Evolutionary conservation across 2,888 invertebrate species (phyloP), one percentile per base, ranked within the genome.

Genomic region (Aleiodes leptofemur): DNA sequence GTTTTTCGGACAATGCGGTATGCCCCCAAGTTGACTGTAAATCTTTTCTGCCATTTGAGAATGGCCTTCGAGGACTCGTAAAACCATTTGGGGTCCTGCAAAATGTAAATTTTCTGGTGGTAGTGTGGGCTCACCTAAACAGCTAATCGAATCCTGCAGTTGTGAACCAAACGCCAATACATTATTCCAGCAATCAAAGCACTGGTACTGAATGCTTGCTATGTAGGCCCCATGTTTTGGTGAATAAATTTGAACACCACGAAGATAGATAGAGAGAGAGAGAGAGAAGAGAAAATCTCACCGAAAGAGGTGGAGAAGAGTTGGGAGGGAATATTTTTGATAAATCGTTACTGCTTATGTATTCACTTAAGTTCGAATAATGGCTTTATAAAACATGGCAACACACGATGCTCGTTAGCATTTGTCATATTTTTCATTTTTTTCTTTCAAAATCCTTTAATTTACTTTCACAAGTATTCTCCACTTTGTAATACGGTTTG

Each of bases 331-430:
- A 34, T 6, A 74, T 76, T 78, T 85, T 85, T 86, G 85, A 88
- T 85, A 82, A 87, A 88, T 87, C 80, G 84, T 78, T 78, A 76
- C 82, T 82, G 82, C 83, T 84, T 83, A 82, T 82, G 81, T 82
- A 86, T 86, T 85, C 86, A 83, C 85, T 85, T 82, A 84, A 79
- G 79, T 78, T 77, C 81, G 79, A 68, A 84, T 86, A 86, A 88
- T 85, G 83, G 83, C 84, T 87, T 84, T 84, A 86, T 86, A 86
- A 85, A 84, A 85, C 84, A 83, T 76, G 82, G 79, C 71, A 77
- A 43, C 73, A 55, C 77, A 55, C 77, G 79, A 80, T 14, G 72
- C 82, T 86, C 84, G 84, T 85, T 86, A 83, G 78, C 83, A 82
- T 86, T 82, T 82, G 84, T 86, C 85, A 80, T 82, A 81, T 80